Conservation (phyloP, 1,140 invertebrate genomes). For the Nephotettix cincticeps region DNA sequence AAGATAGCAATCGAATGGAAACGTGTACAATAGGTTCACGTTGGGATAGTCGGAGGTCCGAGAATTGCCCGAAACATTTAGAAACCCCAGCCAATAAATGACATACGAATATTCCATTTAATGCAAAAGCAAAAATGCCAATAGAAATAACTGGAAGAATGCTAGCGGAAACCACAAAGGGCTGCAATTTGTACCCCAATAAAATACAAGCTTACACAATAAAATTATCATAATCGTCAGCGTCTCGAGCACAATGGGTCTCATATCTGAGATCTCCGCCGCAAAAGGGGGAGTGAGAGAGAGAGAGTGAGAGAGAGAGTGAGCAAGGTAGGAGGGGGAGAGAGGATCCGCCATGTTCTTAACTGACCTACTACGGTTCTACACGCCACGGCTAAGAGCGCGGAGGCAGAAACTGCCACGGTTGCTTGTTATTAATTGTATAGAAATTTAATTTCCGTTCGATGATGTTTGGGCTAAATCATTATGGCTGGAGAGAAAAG, state of each 20-base stretch:
- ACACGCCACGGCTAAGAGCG: no score
- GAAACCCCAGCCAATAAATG: no score
- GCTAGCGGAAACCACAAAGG: neutral
- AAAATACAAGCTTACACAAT: conserved; percentile 11
- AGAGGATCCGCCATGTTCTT: neutral
- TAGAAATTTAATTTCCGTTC: no score
- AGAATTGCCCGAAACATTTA: no score
- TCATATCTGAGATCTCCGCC: neutral
- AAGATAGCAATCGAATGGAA: no score
- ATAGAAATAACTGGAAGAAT: neutral
- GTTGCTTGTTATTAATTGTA: no score
- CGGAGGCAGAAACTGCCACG: no score
- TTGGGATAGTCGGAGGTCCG: no score
- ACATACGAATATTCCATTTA: no score
- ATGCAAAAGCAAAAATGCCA: neutral
- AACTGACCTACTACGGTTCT: neutral
- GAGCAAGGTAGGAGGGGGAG: conserved; percentile 3
- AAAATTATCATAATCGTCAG: conserved; percentile 10
- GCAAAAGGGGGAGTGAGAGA: neutral
- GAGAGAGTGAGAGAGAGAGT: conserved; percentile 13
- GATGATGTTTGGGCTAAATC: no score
- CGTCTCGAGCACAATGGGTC: neutral
- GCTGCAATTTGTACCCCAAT: neutral
- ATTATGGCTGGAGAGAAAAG: no score
- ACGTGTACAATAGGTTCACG: no score